phyloP scores from a whole-genome alignment of 2,888 invertebrate species.

The Drosophila lutescens region DNA sequence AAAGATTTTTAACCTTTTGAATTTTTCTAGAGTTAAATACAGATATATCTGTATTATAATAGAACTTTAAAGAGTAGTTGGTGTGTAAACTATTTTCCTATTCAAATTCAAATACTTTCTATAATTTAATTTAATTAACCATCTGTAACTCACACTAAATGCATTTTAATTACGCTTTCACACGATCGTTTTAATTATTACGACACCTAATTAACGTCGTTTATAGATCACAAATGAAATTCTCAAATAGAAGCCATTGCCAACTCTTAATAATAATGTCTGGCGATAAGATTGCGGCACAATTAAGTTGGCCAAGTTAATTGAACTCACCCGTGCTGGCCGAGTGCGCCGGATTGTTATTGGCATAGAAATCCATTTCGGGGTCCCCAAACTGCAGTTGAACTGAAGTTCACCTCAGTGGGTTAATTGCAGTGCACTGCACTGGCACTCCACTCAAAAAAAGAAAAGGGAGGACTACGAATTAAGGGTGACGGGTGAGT shows the following conservation, averaged over 20 bases:
- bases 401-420: conserved; percentile 17
- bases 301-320: conserved; percentile 41
- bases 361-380: conserved; percentile 80
- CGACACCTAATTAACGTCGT: background rate
- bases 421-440: conserved; percentile 68
- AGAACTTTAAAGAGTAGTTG: no score
- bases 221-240: conserved; percentile 1
- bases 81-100: no score
- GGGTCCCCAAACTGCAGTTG: conserved; percentile 18
- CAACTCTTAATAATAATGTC: conserved; percentile 23
- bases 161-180: background rate
- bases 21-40: background rate
- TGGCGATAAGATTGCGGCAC: conserved; percentile 39
- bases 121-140: background rate
- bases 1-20: background rate
- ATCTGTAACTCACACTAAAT: background rate
- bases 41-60: no score
- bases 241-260: conserved; percentile 13
- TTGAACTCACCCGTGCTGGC: conserved; percentile 71
- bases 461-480: conserved; percentile 2
- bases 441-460: conserved; percentile 29
- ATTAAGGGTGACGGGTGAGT: conserved; percentile 38
- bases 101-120: no score
- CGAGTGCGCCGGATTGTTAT: conserved; percentile 58
- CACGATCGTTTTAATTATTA: background rate